Base-by-base conservation (phyloP, 2,797 vertebrate genomes). In the Nannoperca australis region DNA sequence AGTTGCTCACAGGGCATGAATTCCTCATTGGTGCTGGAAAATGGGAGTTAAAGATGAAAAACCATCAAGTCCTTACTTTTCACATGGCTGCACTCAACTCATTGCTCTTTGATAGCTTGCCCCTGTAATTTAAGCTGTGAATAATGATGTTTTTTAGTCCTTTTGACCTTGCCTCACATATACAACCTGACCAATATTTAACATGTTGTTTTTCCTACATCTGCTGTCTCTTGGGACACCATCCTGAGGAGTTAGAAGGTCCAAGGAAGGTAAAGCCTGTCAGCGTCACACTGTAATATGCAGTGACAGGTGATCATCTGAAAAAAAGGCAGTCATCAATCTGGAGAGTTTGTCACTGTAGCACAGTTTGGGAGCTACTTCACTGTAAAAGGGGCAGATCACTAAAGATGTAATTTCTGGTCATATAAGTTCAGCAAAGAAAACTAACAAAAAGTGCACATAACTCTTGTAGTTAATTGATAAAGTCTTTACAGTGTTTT, bases 1-100 rank as follows among this genome's bases (percentile, higher is more conserved):
- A 64, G n/a, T 88, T 84, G 85, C 89, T 90, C 78, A 80, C n/a
- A 12, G 85, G 81, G 85, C 79, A 71, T 81, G 76, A 70, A 85
- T 88, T 89, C 77, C 70, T 89, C 88, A 84, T 81, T 73, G 78
- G 81, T 0, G 64, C 79, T 54, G 61, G 70, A 66, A 76, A 87
- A 85, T 18, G 47, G 60, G 66, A 79, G 63, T 77, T 61, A 32
- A 70, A 85, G 72, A 83, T 59, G 78, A 81, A 84, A 91, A 85
- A 84, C 68, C 66, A 81, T 81, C 75, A 72, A 78, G 81, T 75
- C 70, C 69, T 77, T 77, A 72, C 85, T 90, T 90, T 84, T 88
- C 91, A 92, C 91, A 84, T 86, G 87, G 74, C 70, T 90, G 89
- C 89, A 75, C 85, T 77, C 80, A 40, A 74, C 83, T 87, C 80